Conservation (phyloP, 2,888 invertebrate species). For the Cerceris rybyensis region DNA sequence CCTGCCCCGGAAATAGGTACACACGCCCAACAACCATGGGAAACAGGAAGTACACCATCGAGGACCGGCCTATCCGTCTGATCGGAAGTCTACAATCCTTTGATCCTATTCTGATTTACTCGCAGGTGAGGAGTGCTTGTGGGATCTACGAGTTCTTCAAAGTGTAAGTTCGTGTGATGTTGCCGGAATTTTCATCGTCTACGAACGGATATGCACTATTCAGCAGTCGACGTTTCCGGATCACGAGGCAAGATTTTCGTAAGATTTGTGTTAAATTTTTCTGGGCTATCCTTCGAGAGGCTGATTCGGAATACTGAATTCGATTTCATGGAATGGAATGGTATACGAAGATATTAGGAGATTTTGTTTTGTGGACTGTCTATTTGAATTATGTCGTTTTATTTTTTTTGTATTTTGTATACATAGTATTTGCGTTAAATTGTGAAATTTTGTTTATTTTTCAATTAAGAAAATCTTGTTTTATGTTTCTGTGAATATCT, state of each 20-base stretch:
- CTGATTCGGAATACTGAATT: too few species aligned
- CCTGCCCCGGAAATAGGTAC: constrained; percentile 16
- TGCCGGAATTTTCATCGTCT: constrained; percentile 59
- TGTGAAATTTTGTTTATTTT: too few species aligned
- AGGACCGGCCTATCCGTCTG: constrained; percentile 66
- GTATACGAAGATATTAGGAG: too few species aligned
- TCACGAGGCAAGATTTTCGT: constrained; percentile 22
- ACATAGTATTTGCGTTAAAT: too few species aligned
- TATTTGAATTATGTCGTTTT: too few species aligned
- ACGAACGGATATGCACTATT: constrained; percentile 18
- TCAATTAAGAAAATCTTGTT: too few species aligned
- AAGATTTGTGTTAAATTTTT: constrained; percentile 9
- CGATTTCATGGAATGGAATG: too few species aligned
- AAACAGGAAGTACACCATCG: constrained; percentile 19
- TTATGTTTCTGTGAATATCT: too few species aligned
- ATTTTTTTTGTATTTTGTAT: too few species aligned
- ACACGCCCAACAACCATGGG: not conserved
- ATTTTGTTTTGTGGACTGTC: too few species aligned
- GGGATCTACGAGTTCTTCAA: constrained; percentile 64
- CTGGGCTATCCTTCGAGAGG: too few species aligned
- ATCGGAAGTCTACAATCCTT: constrained; percentile 72
- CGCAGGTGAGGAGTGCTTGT: constrained; percentile 67
- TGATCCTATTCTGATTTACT: constrained; percentile 73
- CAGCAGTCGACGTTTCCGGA: constrained; percentile 8
- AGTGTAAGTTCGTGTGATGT: constrained; percentile 55